Conservation (phyloP, 2,888 invertebrate genomes). For the Parelbella ahira region DNA sequence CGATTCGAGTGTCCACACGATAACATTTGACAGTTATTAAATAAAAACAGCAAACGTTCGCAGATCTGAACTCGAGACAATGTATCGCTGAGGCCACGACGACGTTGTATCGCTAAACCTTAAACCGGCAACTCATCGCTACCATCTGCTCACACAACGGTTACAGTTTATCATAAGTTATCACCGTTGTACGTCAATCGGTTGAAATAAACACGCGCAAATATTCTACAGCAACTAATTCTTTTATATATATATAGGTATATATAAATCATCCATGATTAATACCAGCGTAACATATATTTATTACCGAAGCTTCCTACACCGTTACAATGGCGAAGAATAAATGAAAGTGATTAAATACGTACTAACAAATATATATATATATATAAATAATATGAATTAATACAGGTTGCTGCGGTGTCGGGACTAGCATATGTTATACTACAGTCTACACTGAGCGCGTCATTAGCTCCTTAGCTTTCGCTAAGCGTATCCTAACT, state of each 20-base stretch:
- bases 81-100: conserved; percentile 14
- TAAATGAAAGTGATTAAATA: conserved; percentile 45
- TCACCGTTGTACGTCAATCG: conserved; percentile 6
- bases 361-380: conserved; percentile 17
- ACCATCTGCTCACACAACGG: conserved; percentile 2
- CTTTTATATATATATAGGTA: conserved; percentile 6
- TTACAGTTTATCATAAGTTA: conserved; percentile 14
- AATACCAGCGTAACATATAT: conserved; percentile 16
- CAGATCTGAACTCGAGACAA: too few species aligned
- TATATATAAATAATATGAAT: conserved; percentile 1
- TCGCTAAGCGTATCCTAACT: conserved; percentile 48
- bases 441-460: too few species aligned
- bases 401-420: conserved; percentile 57
- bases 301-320: conserved; percentile 28
- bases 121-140: conserved; percentile 6
- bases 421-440: conserved; percentile 59
- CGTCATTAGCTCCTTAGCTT: conserved; percentile 35
- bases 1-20: too few species aligned
- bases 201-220: conserved; percentile 9
- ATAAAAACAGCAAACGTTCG: too few species aligned
- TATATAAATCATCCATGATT: conserved; percentile 6
- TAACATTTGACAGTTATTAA: too few species aligned
- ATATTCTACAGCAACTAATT: conserved; percentile 15
- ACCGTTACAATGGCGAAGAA: conserved; percentile 26
- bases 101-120: conserved; percentile 2